A percentile compares a stretch with the other conserved stretches of the same genome.
Evolutionary conservation across 2,888 invertebrate species (phyloP).

Genomic region (Scaptomyza polygonia): DNA sequence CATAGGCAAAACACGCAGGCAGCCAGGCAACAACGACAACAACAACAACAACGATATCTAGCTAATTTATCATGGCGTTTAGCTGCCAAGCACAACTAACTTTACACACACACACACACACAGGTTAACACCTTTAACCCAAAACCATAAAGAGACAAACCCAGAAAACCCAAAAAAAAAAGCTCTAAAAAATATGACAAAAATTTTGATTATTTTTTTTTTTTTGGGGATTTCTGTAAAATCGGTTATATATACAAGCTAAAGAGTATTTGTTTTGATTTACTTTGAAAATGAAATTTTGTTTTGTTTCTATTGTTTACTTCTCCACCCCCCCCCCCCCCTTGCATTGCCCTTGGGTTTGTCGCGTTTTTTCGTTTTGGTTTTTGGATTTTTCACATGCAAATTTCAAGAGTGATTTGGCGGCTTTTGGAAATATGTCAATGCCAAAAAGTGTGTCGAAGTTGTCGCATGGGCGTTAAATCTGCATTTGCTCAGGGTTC

Average conservation of each 20-base stretch:
- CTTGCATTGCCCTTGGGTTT: too few relatives aligned
- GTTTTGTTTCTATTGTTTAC: too few relatives aligned
- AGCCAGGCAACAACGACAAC: constrained; percentile 6
- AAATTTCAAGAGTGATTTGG: constrained; percentile 53
- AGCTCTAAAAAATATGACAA: too few relatives aligned
- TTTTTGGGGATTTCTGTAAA: too few relatives aligned
- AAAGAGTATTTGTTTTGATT: too few relatives aligned
- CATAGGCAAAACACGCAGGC: constrained; percentile 58
- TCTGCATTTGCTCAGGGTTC: constrained; percentile 64
- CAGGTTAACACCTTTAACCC: not conserved
- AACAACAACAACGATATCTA: constrained; percentile 29
- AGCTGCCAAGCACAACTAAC: constrained; percentile 44
- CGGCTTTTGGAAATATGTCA: constrained; percentile 58
- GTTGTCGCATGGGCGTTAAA: constrained; percentile 56
- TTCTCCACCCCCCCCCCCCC: too few relatives aligned
- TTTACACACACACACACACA: constrained; percentile 3
- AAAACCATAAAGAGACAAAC: constrained; percentile 1
- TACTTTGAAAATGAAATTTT: too few relatives aligned
- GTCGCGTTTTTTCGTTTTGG: constrained; percentile 20
- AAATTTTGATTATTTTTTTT: too few relatives aligned
- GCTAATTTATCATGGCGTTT: constrained; percentile 62
- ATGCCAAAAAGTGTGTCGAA: constrained; percentile 61
- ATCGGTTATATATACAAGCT: too few relatives aligned
- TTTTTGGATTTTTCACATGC: constrained; percentile 30
- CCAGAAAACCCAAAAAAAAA: too few relatives aligned